phyloP scores from a whole-genome alignment of 2,888 invertebrate species.

The Mallateleia sp. region DNA sequence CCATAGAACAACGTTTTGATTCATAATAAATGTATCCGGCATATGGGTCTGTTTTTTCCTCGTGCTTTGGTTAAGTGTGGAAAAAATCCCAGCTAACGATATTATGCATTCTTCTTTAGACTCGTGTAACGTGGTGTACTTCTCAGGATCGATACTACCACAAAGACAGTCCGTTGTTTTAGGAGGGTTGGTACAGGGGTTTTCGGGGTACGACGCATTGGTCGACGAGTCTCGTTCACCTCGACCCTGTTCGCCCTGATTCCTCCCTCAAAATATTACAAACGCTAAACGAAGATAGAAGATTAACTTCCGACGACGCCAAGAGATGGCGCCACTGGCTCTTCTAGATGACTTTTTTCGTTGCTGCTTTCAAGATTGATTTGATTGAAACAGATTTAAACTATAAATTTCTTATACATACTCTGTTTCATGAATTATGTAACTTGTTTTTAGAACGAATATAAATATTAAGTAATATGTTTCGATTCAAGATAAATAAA shows the following conservation, averaged over 20 bases:
- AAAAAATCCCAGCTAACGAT: constrained; percentile 64
- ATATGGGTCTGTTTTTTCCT: constrained; percentile 24
- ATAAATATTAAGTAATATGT: too few relatives aligned
- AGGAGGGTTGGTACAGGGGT: constrained; percentile 78
- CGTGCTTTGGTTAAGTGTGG: constrained; percentile 31
- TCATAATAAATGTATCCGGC: constrained; percentile 47
- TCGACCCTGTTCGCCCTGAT: constrained; percentile 76
- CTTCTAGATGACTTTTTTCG: constrained; percentile 37
- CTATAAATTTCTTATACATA: too few relatives aligned
- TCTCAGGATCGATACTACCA: constrained; percentile 87
- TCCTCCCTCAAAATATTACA: constrained; percentile 79
- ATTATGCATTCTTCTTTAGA: constrained; percentile 74
- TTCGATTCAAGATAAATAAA: too few relatives aligned
- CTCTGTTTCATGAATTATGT: too few relatives aligned
- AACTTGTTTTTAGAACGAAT: too few relatives aligned
- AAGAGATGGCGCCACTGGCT: constrained; percentile 88
- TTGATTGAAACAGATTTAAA: background rate
- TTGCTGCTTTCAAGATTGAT: background rate
- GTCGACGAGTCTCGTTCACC: constrained; percentile 79
- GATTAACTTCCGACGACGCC: constrained; percentile 82
- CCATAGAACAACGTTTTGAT: background rate
- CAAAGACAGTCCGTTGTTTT: constrained; percentile 82
- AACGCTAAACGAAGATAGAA: constrained; percentile 77
- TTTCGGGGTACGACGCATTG: constrained; percentile 83
- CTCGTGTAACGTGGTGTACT: constrained; percentile 87